Conservation (phyloP, 2,113 vertebrate genomes). For the Proteles cristata region DNA sequence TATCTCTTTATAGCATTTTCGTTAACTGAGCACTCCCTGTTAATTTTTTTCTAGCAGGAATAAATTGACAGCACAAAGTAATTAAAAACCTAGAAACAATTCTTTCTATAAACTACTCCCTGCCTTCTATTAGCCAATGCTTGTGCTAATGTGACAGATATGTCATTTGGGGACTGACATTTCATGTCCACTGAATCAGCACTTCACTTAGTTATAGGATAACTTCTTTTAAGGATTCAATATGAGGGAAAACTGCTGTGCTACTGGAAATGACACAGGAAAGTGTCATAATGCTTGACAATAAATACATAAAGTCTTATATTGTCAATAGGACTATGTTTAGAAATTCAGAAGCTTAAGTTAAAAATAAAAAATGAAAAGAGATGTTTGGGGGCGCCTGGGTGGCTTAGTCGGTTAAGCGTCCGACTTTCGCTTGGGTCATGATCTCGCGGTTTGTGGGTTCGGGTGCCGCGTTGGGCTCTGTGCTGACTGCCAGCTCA, state of each 20-base stretch:
- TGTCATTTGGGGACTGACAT: constrained; percentile 37
- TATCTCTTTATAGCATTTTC: constrained; percentile 31
- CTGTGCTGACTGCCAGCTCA: too few species aligned
- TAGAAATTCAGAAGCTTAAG: constrained; percentile 30
- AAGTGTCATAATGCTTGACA: background rate
- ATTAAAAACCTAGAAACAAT: constrained; percentile 67
- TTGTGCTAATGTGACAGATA: constrained; percentile 58
- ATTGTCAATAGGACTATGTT: background rate
- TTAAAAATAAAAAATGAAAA: constrained; percentile 28
- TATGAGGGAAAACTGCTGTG: background rate
- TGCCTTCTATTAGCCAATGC: background rate
- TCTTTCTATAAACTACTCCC: background rate
- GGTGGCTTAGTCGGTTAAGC: too few species aligned
- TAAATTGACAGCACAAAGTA: constrained; percentile 64
- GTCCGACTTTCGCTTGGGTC: too few species aligned
- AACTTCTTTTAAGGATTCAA: constrained; percentile 39
- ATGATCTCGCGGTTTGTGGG: too few species aligned
- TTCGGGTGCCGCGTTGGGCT: too few species aligned
- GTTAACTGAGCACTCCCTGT: constrained; percentile 20
- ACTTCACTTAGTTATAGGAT: constrained; percentile 34
- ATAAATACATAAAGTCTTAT: constrained; percentile 11
- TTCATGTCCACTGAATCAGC: constrained; percentile 56
- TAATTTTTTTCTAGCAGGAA: constrained; percentile 41
- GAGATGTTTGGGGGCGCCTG: background rate
- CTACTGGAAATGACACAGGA: background rate